Conservation (phyloP, 1,140 invertebrate species). For the Anoplolepis gracilipes region DNA sequence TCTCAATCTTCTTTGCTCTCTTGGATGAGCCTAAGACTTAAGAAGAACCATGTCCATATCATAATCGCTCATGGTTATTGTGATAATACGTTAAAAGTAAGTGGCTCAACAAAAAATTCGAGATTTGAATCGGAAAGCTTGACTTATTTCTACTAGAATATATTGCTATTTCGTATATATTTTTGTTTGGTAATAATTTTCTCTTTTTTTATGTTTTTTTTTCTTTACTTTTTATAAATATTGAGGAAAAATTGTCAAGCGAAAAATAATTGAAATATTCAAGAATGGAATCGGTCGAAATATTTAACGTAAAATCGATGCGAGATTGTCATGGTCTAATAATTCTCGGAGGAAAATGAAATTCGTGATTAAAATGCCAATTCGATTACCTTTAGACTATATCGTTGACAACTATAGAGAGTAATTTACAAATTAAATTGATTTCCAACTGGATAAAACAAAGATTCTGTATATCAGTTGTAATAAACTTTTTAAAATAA, state of each 20-base stretch:
- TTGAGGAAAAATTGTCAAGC: constrained; percentile 8
- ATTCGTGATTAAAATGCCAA: constrained; percentile 42
- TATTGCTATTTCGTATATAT: background rate
- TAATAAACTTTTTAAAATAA: constrained; percentile 5
- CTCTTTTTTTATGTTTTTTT: background rate
- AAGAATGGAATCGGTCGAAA: constrained; percentile 29
- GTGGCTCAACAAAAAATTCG: constrained; percentile 13
- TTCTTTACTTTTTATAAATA: constrained; percentile 10
- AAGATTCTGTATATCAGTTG: background rate
- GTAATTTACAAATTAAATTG: constrained; percentile 49
- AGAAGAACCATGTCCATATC: constrained; percentile 39
- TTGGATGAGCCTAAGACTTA: background rate
- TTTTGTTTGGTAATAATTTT: background rate
- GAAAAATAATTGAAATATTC: constrained; percentile 30
- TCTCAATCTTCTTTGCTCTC: constrained; percentile 54
- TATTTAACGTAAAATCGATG: constrained; percentile 23
- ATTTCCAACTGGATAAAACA: constrained; percentile 36
- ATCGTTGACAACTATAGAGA: constrained; percentile 16
- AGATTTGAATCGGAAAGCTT: background rate
- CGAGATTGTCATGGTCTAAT: constrained; percentile 14
- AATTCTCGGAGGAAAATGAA: constrained; percentile 44
- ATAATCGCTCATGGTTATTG: constrained; percentile 15
- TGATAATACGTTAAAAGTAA: constrained; percentile 28
- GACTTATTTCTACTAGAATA: background rate
- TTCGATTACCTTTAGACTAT: constrained; percentile 31